Percentiles rank a stretch among this genome's conserved stretches.
These are phyloP conservation scores for Xylota sylvarum DNA, from an alignment of 2,888 invertebrate species.

Conservation along the genomic window DNA sequence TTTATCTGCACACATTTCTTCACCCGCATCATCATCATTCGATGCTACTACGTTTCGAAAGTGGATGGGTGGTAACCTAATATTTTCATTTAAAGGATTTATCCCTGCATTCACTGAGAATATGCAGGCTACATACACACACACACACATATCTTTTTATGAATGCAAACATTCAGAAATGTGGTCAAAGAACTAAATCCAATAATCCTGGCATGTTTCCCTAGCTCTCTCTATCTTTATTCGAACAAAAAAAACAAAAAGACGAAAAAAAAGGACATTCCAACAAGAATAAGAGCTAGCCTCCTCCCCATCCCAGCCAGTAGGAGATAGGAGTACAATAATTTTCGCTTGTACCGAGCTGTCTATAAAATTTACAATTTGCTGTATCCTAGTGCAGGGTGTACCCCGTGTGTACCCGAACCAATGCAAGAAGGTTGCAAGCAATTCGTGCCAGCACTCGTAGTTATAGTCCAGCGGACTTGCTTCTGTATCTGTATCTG, in stretches of 20 bases:
- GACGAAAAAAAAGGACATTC: conserved; percentile 45
- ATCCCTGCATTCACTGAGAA: background rate
- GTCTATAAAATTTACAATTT: conserved; percentile 64
- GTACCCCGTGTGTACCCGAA: background rate
- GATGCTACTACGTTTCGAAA: background rate
- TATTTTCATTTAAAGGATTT: conserved; percentile 62
- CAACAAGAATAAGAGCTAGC: conserved; percentile 36
- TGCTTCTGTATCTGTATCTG: conserved; percentile 7
- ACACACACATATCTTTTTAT: conserved; percentile 36
- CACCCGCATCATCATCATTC: conserved; percentile 15
- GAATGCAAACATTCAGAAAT: conserved; percentile 62
- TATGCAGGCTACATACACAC: conserved; percentile 9
- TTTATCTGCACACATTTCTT: background rate
- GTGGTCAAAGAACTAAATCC: conserved; percentile 73
- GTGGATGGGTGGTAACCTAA: conserved; percentile 34
- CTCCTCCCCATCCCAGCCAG: background rate
- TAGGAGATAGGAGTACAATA: conserved; percentile 39
- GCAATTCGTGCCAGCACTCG: conserved; percentile 50
- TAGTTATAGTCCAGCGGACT: background rate
- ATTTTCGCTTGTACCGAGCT: conserved; percentile 61
- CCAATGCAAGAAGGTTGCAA: conserved; percentile 4
- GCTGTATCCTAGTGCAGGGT: conserved; percentile 12
- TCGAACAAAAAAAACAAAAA: conserved; percentile 6
- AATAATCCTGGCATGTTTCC: conserved; percentile 63
- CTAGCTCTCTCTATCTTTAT: conserved; percentile 10